Conservation (phyloP, 2,113 vertebrate species). For the Psophia crepitans region DNA sequence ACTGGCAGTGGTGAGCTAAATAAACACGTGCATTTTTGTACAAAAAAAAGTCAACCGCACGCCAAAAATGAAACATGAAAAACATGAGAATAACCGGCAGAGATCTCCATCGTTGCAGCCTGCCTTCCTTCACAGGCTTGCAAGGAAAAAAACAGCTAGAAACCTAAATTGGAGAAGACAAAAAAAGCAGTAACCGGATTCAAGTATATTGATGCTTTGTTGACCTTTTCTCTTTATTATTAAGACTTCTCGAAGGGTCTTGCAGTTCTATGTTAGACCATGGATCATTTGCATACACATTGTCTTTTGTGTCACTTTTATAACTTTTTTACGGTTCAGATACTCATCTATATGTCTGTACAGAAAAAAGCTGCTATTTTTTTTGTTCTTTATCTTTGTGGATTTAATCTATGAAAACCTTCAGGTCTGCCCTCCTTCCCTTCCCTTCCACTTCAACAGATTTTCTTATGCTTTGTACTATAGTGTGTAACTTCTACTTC, state of each 20-base stretch:
- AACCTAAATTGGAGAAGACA: slow-evolving; percentile 63
- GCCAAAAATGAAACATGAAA: slow-evolving; percentile 14
- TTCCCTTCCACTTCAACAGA: slow-evolving; percentile 68
- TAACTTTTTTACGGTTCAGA: slow-evolving; percentile 97
- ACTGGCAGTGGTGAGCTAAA: slow-evolving; percentile 58
- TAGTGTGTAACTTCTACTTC: slow-evolving; percentile 70
- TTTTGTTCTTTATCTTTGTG: slow-evolving; percentile 92
- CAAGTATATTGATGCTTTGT: slow-evolving; percentile 76
- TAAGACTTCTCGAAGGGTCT: slow-evolving; percentile 87
- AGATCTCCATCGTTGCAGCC: slow-evolving; percentile 65
- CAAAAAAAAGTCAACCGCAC: background rate
- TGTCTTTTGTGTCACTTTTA: slow-evolving; percentile 94
- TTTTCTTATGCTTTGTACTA: slow-evolving; percentile 87
- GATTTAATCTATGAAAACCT: slow-evolving; percentile 89
- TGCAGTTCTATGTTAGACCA: slow-evolving; percentile 92
- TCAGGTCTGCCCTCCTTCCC: slow-evolving; percentile 88
- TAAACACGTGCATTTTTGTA: background rate
- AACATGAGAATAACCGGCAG: slow-evolving; percentile 3
- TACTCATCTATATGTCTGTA: slow-evolving; percentile 97
- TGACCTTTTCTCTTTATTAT: slow-evolving; percentile 78
- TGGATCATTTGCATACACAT: slow-evolving; percentile 89
- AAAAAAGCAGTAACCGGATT: slow-evolving; percentile 71
- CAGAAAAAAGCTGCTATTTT: slow-evolving; percentile 99
- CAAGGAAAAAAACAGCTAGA: slow-evolving; percentile 38
- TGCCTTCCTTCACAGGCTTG: slow-evolving; percentile 44